A percentile compares a stretch with the other conserved stretches of the same genome.
These are phyloP conservation scores for Antigone vipio DNA, from an alignment of 2,113 vertebrate species.

Conservation along the genomic window DNA sequence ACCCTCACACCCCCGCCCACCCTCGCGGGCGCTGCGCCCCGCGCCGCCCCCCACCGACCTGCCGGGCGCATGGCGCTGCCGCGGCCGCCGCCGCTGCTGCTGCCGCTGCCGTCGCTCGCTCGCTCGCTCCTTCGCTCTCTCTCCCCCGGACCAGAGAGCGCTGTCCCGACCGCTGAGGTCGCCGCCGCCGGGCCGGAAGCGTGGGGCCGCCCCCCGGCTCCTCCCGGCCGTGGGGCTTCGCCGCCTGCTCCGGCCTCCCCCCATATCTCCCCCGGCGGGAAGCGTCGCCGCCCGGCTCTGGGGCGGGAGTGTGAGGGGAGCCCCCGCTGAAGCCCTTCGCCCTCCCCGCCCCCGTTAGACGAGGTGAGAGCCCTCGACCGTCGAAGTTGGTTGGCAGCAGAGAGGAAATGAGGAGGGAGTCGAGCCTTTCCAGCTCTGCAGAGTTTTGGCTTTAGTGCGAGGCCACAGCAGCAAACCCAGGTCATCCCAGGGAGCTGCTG, in stretches of 20 bases:
- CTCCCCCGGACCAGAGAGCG: rapidly evolving
- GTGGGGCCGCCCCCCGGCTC: neutral
- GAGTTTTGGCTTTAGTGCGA: rapidly evolving
- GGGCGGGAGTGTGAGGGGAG: neutral
- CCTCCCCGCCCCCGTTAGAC: rapidly evolving
- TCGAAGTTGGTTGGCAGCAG: neutral
- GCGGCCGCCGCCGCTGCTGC: neutral
- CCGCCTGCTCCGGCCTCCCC: neutral
- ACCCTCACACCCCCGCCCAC: neutral
- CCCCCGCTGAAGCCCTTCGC: rapidly evolving
- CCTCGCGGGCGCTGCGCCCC: neutral
- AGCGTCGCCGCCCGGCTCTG: neutral
- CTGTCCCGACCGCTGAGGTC: neutral
- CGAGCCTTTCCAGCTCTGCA: rapidly evolving
- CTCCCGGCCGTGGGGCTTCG: neutral
- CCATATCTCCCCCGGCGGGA: rapidly evolving
- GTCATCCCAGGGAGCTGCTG: too few species aligned
- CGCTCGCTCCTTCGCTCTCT: too few species aligned
- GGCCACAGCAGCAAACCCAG: neutral
- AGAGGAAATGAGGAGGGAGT: neutral
- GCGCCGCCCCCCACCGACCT: neutral
- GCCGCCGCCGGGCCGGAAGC: neutral
- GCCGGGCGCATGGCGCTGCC: neutral
- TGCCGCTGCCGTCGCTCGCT: too few species aligned
- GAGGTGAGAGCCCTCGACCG: neutral